Base-by-base conservation (phyloP, 1,140 invertebrate species). In the Calephelis virginiensis region DNA sequence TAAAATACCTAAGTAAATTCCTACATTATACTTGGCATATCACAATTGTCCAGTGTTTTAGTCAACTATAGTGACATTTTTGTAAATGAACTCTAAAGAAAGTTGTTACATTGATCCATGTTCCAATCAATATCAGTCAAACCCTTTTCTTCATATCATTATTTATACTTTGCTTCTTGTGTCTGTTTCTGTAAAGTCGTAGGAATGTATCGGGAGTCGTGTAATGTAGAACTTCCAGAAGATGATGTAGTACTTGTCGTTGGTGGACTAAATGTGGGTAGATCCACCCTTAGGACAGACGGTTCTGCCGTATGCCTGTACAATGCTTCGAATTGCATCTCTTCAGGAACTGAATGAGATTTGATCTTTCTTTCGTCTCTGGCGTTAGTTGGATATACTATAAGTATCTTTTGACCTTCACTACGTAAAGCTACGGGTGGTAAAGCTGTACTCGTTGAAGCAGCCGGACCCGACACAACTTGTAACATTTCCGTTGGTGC, bases 371-470 rank as follows among this genome's bases (percentile, higher is more conserved):
- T 78, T 60, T 91, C 91, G 50, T 92, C 89, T 70, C 91, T 82
- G 0, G 82, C 85, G 69, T 91, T 91, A 61, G 84, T 91, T 5
- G 91, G 91, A 72, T 92, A 92, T 6, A 92, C 91, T 40, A 92
- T 92, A 1, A 92, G 78, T 28, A 92, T 86, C 65, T 91, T 91
- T 69, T 92, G 83, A 2, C 85, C 85, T 40, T 87, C 82, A 61
- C 87, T 88, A 28, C 82, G 77, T 45, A 92, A 65, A 12, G 90
- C 88, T 4, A 91, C 76, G 0, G 91, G 85, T 8, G 89, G 86
- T 60, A 92, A 72, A 0, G 91, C 89, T 0, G 88, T 92, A 62
- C 87, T 91, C 0, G 89, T 87, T 0, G 85, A 77, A 6, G 76
- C 80, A 0, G 77, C 65, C 0, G 91, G 90, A 14, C 82, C 88